Evolutionary conservation across 2,797 vertebrate species (phyloP).

Genomic region (Lepus oiostolus): DNA sequence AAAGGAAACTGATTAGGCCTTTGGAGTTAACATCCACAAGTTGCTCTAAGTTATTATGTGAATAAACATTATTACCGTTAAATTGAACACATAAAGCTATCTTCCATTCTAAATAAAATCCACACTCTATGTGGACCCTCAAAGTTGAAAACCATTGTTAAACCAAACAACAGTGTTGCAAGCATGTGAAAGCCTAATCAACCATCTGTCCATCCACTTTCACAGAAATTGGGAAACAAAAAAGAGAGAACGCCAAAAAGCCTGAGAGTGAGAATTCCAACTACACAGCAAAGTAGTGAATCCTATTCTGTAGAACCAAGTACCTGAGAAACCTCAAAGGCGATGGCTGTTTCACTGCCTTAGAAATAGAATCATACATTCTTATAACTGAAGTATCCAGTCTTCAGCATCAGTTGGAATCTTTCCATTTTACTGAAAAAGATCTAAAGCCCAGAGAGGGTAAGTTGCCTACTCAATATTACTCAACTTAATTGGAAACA

Average conservation of each 20-base stretch:
- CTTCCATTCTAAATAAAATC: slow-evolving; percentile 70
- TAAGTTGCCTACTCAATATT: slow-evolving; percentile 34
- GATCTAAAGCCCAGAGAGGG: slow-evolving; percentile 47
- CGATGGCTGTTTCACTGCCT: slow-evolving; percentile 29
- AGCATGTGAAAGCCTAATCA: slow-evolving; percentile 78
- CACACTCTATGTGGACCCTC: slow-evolving; percentile 48
- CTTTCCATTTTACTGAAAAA: slow-evolving; percentile 53
- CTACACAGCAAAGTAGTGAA: slow-evolving; percentile 64
- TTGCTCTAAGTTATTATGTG: slow-evolving; percentile 70
- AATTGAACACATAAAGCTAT: slow-evolving; percentile 56
- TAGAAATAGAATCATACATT: slow-evolving; percentile 48
- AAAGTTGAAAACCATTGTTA: slow-evolving; percentile 70
- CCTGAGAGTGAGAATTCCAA: slow-evolving; percentile 60
- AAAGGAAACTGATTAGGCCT: slow-evolving; percentile 61
- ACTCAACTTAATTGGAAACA: slow-evolving; percentile 56
- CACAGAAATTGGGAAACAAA: slow-evolving; percentile 77
- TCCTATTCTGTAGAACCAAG: slow-evolving; percentile 34
- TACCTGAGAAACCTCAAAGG: slow-evolving; percentile 8
- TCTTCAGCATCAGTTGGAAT: slow-evolving; percentile 54
- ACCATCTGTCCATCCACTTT: slow-evolving; percentile 77
- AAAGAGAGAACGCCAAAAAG: slow-evolving; percentile 68
- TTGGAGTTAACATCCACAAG: slow-evolving; percentile 51
- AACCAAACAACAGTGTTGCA: slow-evolving; percentile 70
- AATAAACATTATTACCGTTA: slow-evolving; percentile 72
- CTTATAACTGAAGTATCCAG: slow-evolving; percentile 57